Percentiles rank a stretch among this genome's conserved stretches.
Evolutionary conservation across 2,113 vertebrate genomes (phyloP).

Genomic region (Piprites chloris): DNA sequence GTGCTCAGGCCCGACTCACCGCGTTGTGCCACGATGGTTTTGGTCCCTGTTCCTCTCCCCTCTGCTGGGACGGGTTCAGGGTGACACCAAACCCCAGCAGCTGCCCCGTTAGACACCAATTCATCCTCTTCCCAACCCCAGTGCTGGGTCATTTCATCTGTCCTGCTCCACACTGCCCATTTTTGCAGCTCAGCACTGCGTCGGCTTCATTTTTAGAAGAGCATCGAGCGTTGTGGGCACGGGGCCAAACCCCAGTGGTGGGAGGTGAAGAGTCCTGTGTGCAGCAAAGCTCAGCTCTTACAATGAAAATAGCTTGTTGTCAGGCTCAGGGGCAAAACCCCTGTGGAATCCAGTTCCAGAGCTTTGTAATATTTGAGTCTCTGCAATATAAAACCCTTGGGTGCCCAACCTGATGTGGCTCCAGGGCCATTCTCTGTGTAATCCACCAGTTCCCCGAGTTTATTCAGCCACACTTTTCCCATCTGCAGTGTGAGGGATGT

Average conservation of each 20-base stretch:
- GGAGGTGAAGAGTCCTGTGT: not conserved
- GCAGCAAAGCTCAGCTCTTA: not conserved
- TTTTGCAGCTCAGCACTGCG: not conserved
- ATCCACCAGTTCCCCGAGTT: not conserved
- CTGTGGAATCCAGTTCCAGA: not conserved
- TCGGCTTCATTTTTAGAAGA: not conserved
- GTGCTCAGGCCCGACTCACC: not conserved
- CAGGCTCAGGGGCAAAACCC: not conserved
- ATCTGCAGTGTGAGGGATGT: not conserved
- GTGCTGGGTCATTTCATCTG: accelerated
- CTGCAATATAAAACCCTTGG: not conserved
- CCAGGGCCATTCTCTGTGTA: not conserved
- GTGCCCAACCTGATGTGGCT: not conserved
- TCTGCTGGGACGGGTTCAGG: not conserved
- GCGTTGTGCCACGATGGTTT: not conserved
- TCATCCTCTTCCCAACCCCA: not conserved
- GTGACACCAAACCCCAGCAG: not conserved
- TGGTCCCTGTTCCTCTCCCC: not conserved
- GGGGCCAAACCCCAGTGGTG: not conserved
- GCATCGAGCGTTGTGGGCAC: not conserved
- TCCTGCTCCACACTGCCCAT: not conserved
- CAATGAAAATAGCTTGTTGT: not conserved
- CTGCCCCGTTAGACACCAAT: too few relatives aligned
- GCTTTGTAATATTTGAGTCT: not conserved
- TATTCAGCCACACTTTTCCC: not conserved